Conservation (phyloP, 2,797 vertebrate genomes). For the Spatula clypeata region DNA sequence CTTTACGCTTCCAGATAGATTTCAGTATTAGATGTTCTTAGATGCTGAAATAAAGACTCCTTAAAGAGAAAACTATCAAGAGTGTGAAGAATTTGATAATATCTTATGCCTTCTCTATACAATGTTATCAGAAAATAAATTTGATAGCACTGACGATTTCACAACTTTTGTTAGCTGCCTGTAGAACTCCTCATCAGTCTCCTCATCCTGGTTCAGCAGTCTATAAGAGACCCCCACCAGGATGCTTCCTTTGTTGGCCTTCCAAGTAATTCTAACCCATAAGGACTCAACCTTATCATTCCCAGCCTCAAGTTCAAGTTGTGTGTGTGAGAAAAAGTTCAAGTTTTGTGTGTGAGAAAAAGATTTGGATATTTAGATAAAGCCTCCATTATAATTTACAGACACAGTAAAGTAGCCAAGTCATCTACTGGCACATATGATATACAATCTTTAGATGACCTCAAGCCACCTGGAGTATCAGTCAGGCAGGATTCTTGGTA, state of each 20-base stretch:
- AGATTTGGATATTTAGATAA: not conserved
- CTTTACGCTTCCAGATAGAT: not conserved
- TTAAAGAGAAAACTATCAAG: not conserved
- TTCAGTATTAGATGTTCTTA: not conserved
- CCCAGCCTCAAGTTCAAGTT: too few relatives aligned
- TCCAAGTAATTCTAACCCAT: too few relatives aligned
- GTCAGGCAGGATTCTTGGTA: not conserved
- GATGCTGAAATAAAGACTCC: not conserved
- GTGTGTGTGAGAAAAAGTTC: too few relatives aligned
- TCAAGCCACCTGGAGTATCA: not conserved
- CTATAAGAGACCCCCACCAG: too few relatives aligned
- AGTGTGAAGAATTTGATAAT: not conserved
- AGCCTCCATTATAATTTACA: not conserved
- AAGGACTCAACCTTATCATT: too few relatives aligned
- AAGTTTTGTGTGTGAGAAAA: not conserved
- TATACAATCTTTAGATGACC: not conserved
- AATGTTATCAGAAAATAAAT: not conserved
- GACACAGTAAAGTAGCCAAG: not conserved
- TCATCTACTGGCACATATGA: not conserved
- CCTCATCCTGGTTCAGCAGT: too few relatives aligned
- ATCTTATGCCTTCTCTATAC: not conserved
- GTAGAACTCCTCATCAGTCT: too few relatives aligned
- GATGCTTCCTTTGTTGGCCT: too few relatives aligned
- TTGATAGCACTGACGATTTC: not conserved
- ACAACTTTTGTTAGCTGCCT: too few relatives aligned